These are phyloP conservation scores for Siphamia tubifer DNA, from an alignment of 2,113 vertebrate genomes.

Conservation along the genomic window DNA sequence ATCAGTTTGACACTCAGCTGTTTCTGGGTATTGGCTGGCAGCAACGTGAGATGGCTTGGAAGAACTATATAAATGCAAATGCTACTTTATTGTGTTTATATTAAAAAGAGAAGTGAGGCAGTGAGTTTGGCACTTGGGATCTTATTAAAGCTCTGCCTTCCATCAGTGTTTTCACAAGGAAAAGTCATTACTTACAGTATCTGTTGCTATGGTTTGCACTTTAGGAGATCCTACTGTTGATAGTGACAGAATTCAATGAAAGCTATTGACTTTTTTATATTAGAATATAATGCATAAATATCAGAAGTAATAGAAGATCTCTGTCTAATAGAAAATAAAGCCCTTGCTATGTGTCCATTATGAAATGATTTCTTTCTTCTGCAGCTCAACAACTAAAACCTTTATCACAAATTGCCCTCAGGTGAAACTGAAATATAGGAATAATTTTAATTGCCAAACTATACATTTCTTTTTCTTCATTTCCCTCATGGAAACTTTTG, in stretches of 20 bases:
- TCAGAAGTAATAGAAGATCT: conserved; percentile 20
- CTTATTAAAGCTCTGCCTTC: conserved; percentile 65
- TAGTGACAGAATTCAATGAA: conserved; percentile 45
- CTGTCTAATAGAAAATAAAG: conserved; percentile 39
- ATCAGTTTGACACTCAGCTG: conserved; percentile 71
- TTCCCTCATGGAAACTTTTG: background rate
- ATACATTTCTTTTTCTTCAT: conserved; percentile 2
- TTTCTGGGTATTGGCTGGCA: conserved; percentile 61
- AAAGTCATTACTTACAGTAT: conserved; percentile 68
- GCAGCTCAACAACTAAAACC: conserved; percentile 13
- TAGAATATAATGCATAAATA: conserved; percentile 38
- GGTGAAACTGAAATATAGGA: conserved; percentile 22
- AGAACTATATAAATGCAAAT: conserved; percentile 86
- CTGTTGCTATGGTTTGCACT: conserved; percentile 9
- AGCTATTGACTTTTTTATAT: conserved; percentile 40
- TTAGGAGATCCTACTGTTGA: conserved; percentile 50
- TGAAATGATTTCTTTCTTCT: conserved; percentile 30
- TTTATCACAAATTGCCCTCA: conserved; percentile 35
- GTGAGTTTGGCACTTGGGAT: conserved; percentile 43
- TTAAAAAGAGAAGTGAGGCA: conserved; percentile 63
- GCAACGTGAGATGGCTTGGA: conserved; percentile 57
- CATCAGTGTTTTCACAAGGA: conserved; percentile 43
- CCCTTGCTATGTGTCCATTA: conserved; percentile 30
- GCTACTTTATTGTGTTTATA: conserved; percentile 79
- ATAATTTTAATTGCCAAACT: conserved; percentile 35